Percentiles rank a stretch among this genome's conserved stretches.
These are phyloP conservation scores for Papilio helenus DNA, from an alignment of 1,140 invertebrate genomes.

Conservation along the genomic window DNA sequence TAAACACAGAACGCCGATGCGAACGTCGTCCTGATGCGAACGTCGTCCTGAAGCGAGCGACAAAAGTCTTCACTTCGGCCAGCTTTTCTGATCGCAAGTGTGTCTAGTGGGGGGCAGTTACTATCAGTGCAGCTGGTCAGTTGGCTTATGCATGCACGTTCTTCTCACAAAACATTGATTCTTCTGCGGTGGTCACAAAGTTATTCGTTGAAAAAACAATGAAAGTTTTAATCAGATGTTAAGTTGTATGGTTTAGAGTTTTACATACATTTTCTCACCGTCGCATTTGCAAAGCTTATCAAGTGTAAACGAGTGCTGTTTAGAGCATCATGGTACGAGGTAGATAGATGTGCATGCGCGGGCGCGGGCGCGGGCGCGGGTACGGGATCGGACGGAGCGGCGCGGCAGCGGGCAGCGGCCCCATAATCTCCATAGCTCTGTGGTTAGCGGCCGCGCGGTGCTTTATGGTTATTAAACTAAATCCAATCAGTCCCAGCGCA, in stretches of 20 bases:
- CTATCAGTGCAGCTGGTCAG: no score
- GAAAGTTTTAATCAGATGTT: not conserved
- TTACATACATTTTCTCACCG: not conserved
- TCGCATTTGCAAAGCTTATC: not conserved
- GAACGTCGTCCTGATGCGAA: no score
- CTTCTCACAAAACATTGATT: not conserved
- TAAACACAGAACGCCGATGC: no score
- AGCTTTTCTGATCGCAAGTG: no score
- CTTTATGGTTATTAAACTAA: slow-evolving; percentile 77
- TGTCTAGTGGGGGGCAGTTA: no score
- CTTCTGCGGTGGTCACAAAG: no score
- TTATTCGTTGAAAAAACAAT: not conserved
- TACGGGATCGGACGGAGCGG: not conserved
- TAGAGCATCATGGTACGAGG: not conserved
- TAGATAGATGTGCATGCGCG: not conserved
- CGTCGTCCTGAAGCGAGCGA: no score
- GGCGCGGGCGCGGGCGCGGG: not conserved
- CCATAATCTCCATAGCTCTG: slow-evolving; percentile 47
- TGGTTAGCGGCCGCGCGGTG: slow-evolving; percentile 50
- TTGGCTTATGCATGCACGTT: not conserved
- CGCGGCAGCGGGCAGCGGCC: not conserved
- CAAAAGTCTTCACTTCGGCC: no score
- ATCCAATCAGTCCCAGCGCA: slow-evolving; percentile 59
- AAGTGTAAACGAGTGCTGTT: not conserved
- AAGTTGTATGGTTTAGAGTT: no score